Conservation (phyloP, 2,888 invertebrate species). For the Trissolcus japonicus region DNA sequence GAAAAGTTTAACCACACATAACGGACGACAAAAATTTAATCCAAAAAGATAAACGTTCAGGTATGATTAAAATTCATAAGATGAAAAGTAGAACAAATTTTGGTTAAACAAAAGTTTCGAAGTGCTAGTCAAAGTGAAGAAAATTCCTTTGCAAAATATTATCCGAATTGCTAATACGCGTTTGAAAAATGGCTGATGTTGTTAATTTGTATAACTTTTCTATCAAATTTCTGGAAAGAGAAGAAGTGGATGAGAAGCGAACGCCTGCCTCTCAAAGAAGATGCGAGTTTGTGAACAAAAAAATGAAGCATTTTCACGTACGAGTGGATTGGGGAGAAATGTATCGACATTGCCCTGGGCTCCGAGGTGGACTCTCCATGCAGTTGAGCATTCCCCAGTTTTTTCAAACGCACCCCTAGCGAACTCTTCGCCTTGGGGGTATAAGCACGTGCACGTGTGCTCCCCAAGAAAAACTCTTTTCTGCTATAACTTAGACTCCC, state of each 20-base stretch:
- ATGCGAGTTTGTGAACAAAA: conserved; percentile 18
- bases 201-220: conserved; percentile 15
- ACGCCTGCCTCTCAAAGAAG: conserved; percentile 2
- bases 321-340: conserved; percentile 5
- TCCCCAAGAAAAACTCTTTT: conserved; percentile 10
- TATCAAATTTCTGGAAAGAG: neutral
- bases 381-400: conserved; percentile 23
- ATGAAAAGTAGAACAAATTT: too few relatives aligned
- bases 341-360: conserved; percentile 18
- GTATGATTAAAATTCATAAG: too few relatives aligned
- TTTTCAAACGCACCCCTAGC: conserved; percentile 29
- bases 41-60: neutral
- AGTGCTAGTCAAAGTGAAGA: too few relatives aligned
- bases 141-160: too few relatives aligned
- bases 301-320: conserved; percentile 15
- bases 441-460: neutral
- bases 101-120: too few relatives aligned
- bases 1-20: too few relatives aligned
- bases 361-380: neutral
- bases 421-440: conserved; percentile 10
- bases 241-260: neutral
- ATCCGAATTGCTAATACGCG: too few relatives aligned
- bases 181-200: neutral
- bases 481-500: conserved; percentile 35
- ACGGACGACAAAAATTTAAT: neutral